Base-by-base conservation (phyloP, 1,140 invertebrate genomes). In the Pseudomyrmex gracilis region DNA sequence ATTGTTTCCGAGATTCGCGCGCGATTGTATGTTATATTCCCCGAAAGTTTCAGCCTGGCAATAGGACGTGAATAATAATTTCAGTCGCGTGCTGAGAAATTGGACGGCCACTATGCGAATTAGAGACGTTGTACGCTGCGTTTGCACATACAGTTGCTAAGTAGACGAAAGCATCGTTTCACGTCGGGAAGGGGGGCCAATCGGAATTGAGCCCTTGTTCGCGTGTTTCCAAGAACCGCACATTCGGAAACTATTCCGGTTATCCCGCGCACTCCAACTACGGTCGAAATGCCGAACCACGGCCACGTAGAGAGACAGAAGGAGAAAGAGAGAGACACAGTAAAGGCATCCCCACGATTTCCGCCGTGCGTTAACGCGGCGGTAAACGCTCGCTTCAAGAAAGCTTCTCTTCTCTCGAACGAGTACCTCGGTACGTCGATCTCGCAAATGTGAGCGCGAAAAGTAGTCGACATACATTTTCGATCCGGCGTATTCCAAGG, bases 161-260 rank as follows among this genome's bases (percentile, higher is more conserved):
- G 76, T 71, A 80, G 76, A 80, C 76, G 66, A 80, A 80, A 70
- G 76, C 76, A 80, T 68, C 34, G 3, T 70, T 70, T 4, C 34
- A 66, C 66, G 8, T 80, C 20, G 66, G 53, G 58, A 78, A 70
- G 64, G 64, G 64, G 43, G 76, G 45, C 43, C 55, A 60, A 34
- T 24, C 34, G 76, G 76, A 80, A 80, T 71, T 71, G 76, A 80
- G 53, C 76, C 43, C 66, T 80, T 80, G 76, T 71, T 80, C 76
- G 66, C 74, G 63, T 60, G 76, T 80, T 70, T 49, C 66, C 53
- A 47, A 80, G 76, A 70, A 47, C 76, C 76, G 45, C 64, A 78
- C 53, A 78, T 55, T 80, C 66, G 66, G 66, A 70, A 80, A 80
- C 76, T 80, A 80, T 80, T 80, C 76, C 66, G 43, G 55, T 71